phyloP scores from a whole-genome alignment of 1,140 invertebrate genomes.

The Teleogryllus occipitalis region DNA sequence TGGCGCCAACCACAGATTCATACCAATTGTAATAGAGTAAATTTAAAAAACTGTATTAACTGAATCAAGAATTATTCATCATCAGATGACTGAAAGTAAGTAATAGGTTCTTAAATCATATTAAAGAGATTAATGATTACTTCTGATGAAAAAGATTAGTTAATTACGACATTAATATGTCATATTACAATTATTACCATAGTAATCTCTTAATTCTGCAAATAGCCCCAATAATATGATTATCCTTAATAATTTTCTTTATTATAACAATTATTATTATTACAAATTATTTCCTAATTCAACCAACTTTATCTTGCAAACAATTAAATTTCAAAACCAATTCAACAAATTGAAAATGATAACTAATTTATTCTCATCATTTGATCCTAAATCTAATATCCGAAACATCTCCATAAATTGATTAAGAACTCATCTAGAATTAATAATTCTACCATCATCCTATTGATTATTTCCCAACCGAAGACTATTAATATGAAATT shows the following conservation, averaged over 20 bases:
- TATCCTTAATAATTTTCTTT: background rate
- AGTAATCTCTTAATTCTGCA: slow-evolving; percentile 12
- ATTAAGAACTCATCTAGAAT: too few species aligned
- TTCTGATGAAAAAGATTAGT: slow-evolving; percentile 16
- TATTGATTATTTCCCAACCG: too few species aligned
- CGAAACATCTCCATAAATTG: background rate
- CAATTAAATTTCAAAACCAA: background rate
- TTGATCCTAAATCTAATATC: slow-evolving; percentile 2
- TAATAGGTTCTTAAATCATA: slow-evolving; percentile 13
- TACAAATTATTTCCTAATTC: background rate
- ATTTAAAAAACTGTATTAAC: slow-evolving; percentile 8
- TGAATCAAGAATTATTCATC: slow-evolving; percentile 10
- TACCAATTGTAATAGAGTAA: slow-evolving; percentile 58
- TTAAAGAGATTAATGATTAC: slow-evolving; percentile 12
- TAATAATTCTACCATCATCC: too few species aligned
- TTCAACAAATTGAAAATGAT: slow-evolving; percentile 14
- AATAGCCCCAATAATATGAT: slow-evolving; percentile 13
- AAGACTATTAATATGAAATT: too few species aligned
- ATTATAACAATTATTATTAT: slow-evolving; percentile 11
- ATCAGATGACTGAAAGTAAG: slow-evolving; percentile 18
- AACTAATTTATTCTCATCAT: slow-evolving; percentile 14
- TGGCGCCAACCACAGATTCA: slow-evolving; percentile 66
- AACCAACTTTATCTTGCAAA: background rate
- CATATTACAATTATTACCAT: slow-evolving; percentile 14
- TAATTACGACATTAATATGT: slow-evolving; percentile 14